Conservation (phyloP, 2,888 invertebrate species). For the Spisula subtruncata region DNA sequence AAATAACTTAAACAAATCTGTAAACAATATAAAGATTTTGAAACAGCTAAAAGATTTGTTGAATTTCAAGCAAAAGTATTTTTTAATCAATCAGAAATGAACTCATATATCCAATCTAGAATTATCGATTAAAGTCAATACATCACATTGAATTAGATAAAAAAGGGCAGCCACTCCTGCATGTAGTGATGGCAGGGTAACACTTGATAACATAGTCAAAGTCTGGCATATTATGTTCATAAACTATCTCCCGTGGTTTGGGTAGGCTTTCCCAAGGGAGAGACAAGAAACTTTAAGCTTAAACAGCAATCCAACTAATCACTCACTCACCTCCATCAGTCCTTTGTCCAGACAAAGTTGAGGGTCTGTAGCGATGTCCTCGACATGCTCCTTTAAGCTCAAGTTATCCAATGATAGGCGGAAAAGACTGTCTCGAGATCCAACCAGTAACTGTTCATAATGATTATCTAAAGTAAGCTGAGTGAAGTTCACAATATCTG, state of each 20-base stretch:
- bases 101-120: no score
- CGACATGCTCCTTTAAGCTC: constrained; percentile 92
- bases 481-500: constrained; percentile 92
- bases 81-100: no score
- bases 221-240: no score
- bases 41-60: no score
- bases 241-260: no score
- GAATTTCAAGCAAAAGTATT: no score
- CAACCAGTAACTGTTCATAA: constrained; percentile 95
- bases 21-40: no score
- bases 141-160: no score
- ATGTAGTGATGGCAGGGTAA: no score
- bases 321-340: constrained; percentile 19
- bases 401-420: constrained; percentile 93
- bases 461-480: constrained; percentile 95
- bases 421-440: constrained; percentile 95
- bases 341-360: constrained; percentile 34
- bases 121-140: no score
- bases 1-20: not conserved
- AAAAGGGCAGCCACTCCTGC: no score
- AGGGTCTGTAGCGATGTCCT: constrained; percentile 88
- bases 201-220: no score
- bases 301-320: not conserved
- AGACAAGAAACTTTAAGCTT: not conserved
- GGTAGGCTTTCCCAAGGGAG: not conserved